Percentiles rank a stretch among this genome's conserved stretches.
phyloP scores from a whole-genome alignment of 2,797 vertebrate species.

The Gymnothorax javanicus region DNA sequence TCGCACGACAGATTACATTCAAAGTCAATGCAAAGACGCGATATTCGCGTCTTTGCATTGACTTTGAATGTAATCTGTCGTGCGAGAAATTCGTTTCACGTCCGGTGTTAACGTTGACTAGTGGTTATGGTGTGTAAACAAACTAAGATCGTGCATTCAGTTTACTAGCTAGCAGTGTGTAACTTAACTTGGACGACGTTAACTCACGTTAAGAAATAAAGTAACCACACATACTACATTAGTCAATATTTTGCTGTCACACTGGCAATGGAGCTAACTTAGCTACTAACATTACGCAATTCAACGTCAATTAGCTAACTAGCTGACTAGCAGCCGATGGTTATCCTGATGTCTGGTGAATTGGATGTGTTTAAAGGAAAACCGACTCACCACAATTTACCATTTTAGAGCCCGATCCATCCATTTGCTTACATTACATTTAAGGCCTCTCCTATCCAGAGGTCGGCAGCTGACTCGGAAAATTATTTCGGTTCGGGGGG shows the following conservation, averaged over 20 bases:
- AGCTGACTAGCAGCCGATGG: background rate
- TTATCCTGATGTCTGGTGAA: background rate
- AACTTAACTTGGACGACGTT: background rate
- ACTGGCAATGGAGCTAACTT: background rate
- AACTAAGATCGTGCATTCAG: background rate
- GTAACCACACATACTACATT: background rate
- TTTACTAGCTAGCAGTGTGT: background rate
- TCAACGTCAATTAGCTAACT: too few species aligned
- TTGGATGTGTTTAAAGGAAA: background rate
- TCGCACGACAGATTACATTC: too few species aligned
- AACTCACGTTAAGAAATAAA: background rate
- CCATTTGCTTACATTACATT: background rate
- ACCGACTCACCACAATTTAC: constrained; percentile 1
- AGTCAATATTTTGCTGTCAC: background rate
- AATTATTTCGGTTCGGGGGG: background rate
- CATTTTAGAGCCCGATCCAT: background rate
- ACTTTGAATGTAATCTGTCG: too few species aligned
- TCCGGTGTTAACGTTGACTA: background rate
- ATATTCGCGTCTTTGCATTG: too few species aligned
- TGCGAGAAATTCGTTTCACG: too few species aligned
- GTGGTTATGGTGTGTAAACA: background rate
- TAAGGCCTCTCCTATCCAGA: background rate
- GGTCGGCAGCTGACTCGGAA: background rate
- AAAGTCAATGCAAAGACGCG: too few species aligned
- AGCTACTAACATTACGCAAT: background rate